Conservation (phyloP, 2,888 invertebrate species). For the Chromoteleia sp. region DNA sequence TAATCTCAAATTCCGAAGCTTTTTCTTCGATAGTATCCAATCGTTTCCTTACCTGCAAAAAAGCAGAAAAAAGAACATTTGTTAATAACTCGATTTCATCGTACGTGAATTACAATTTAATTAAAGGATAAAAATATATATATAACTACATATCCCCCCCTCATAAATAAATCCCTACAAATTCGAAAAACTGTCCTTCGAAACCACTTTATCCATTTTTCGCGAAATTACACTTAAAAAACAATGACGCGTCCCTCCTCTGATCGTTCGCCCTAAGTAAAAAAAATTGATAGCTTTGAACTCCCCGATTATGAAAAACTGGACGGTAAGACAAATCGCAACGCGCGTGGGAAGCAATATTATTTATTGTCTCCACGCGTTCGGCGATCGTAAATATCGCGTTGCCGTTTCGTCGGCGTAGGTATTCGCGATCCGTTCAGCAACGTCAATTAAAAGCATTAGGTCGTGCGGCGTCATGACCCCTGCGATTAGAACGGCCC, state of each 20-base stretch:
- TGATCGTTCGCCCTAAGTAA: background rate
- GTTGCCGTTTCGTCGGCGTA: constrained; percentile 46
- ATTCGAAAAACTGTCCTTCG: background rate
- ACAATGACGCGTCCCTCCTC: constrained; percentile 14
- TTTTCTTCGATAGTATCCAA: background rate
- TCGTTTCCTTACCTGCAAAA: constrained; percentile 41
- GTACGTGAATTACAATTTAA: background rate
- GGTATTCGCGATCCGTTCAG: constrained; percentile 52
- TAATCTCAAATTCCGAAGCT: background rate
- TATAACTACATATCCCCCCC: background rate
- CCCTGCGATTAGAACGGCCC: constrained; percentile 53
- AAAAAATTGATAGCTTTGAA: constrained; percentile 45
- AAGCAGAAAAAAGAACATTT: background rate
- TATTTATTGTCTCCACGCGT: constrained; percentile 60
- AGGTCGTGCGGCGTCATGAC: constrained; percentile 56
- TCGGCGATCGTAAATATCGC: constrained; percentile 54
- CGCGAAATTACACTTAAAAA: constrained; percentile 31
- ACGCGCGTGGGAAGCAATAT: constrained; percentile 60
- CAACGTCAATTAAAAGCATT: constrained; percentile 65
- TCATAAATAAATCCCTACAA: background rate
- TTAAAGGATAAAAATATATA: background rate
- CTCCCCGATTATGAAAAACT: constrained; percentile 49
- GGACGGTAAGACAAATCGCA: constrained; percentile 56
- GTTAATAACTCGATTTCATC: background rate
- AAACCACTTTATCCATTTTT: constrained; percentile 14